phyloP scores from a whole-genome alignment of 2,797 vertebrate species.

The Falco cherrug region DNA sequence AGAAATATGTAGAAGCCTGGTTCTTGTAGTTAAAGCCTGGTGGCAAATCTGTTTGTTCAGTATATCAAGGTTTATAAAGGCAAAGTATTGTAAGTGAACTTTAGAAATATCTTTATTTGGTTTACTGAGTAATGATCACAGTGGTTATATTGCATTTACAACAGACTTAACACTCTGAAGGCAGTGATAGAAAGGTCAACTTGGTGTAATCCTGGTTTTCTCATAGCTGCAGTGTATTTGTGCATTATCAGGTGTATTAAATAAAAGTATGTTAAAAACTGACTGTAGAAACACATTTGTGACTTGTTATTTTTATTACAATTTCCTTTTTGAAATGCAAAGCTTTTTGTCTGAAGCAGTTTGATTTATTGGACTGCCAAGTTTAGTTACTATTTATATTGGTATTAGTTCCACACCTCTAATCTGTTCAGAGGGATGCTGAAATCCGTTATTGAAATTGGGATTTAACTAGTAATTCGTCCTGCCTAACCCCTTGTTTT shows the following conservation, averaged over 20 bases:
- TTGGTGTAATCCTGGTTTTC: background rate
- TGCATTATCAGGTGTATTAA: background rate
- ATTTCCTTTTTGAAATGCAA: background rate
- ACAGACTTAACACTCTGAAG: background rate
- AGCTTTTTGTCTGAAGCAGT: background rate
- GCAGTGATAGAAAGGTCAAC: background rate
- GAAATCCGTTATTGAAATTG: background rate
- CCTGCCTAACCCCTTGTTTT: background rate
- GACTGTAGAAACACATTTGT: background rate
- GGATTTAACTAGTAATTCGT: background rate
- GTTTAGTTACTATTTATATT: background rate
- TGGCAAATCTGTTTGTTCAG: background rate
- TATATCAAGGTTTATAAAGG: background rate
- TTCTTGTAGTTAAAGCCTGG: background rate
- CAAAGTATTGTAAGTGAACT: background rate
- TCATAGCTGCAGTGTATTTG: background rate
- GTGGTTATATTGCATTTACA: background rate
- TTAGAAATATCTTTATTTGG: background rate
- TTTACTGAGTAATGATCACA: background rate
- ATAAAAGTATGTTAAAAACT: background rate
- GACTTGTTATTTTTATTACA: background rate
- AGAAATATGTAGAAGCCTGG: rapidly evolving
- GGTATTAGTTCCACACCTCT: background rate
- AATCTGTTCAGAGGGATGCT: background rate
- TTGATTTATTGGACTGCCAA: constrained; percentile 45